phyloP scores from a whole-genome alignment of 2,113 vertebrate genomes.

The Eleginops maclovinus region DNA sequence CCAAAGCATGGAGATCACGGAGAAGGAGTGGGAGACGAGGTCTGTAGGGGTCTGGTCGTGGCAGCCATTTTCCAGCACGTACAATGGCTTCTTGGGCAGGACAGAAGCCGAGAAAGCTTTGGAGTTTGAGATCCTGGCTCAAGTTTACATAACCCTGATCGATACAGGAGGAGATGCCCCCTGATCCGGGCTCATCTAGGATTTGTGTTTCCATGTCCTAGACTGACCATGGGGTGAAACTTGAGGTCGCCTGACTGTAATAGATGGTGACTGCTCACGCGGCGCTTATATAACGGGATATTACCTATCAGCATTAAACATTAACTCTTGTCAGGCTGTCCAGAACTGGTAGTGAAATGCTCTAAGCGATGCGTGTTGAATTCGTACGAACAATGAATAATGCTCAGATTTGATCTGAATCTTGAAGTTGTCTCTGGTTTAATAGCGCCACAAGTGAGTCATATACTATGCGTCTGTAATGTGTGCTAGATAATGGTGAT shows the following conservation, averaged over 20 bases:
- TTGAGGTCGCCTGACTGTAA: slow-evolving; percentile 60
- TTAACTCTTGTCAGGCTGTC: slow-evolving; percentile 18
- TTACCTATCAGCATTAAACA: slow-evolving; percentile 53
- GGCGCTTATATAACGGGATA: slow-evolving; percentile 62
- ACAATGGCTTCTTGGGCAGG: slow-evolving; percentile 26
- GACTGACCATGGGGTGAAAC: slow-evolving; percentile 54
- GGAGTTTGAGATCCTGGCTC: slow-evolving; percentile 11
- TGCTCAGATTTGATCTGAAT: slow-evolving; percentile 17
- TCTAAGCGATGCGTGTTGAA: background rate
- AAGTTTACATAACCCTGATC: slow-evolving; percentile 62
- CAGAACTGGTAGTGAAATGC: background rate
- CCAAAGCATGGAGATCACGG: slow-evolving; percentile 68
- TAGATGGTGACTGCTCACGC: slow-evolving; percentile 65
- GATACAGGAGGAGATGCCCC: slow-evolving; percentile 55
- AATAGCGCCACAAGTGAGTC: slow-evolving; percentile 22
- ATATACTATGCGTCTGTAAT: slow-evolving; percentile 18
- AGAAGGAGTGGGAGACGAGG: slow-evolving; percentile 68
- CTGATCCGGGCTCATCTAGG: slow-evolving; percentile 54
- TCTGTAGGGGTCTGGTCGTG: slow-evolving; percentile 67
- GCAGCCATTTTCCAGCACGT: slow-evolving; percentile 70
- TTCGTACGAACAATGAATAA: background rate
- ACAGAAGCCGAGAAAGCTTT: slow-evolving; percentile 34
- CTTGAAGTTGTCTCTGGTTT: slow-evolving; percentile 13
- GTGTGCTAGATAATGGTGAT: slow-evolving; percentile 48
- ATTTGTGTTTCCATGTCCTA: slow-evolving; percentile 42